Percentiles rank a stretch among this genome's conserved stretches.
These are phyloP conservation scores for Epinephelus lanceolatus DNA, from an alignment of 2,113 vertebrate genomes.

Conservation along the genomic window DNA sequence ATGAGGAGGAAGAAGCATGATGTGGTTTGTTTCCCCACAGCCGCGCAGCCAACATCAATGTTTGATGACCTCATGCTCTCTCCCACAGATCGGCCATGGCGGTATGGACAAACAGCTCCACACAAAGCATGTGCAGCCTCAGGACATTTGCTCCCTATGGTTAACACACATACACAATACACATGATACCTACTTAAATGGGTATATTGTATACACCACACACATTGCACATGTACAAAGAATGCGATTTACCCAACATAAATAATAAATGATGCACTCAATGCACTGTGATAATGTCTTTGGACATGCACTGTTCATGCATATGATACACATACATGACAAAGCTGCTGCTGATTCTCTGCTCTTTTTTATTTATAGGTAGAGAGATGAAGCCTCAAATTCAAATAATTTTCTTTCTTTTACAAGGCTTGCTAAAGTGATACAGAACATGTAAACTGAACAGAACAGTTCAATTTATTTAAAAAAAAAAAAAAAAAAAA, in stretches of 20 bases:
- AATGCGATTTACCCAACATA: constrained; percentile 19
- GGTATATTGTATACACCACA: not conserved
- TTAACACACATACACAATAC: not conserved
- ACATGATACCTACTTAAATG: not conserved
- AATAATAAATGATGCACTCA: constrained; percentile 49
- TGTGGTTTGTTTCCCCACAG: constrained; percentile 50
- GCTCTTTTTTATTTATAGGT: not conserved
- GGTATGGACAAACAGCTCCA: not conserved
- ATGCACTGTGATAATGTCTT: not conserved
- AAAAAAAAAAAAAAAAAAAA: too few species aligned
- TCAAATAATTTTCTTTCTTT: too few species aligned
- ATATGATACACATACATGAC: constrained; percentile 6
- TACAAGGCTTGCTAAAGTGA: too few species aligned
- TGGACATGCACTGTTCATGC: constrained; percentile 2
- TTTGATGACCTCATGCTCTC: constrained; percentile 61
- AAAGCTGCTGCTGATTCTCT: not conserved
- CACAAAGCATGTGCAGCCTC: constrained; percentile 12
- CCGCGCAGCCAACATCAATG: constrained; percentile 46
- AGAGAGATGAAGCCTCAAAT: not conserved
- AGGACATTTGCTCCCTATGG: not conserved
- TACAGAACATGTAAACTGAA: too few species aligned
- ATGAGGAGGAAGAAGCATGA: constrained; percentile 14
- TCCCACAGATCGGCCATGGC: constrained; percentile 11
- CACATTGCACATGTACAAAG: constrained; percentile 20
- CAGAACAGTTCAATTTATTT: too few species aligned